phyloP scores from a whole-genome alignment of 2,113 vertebrate genomes.

The Leptocoma aspasia region DNA sequence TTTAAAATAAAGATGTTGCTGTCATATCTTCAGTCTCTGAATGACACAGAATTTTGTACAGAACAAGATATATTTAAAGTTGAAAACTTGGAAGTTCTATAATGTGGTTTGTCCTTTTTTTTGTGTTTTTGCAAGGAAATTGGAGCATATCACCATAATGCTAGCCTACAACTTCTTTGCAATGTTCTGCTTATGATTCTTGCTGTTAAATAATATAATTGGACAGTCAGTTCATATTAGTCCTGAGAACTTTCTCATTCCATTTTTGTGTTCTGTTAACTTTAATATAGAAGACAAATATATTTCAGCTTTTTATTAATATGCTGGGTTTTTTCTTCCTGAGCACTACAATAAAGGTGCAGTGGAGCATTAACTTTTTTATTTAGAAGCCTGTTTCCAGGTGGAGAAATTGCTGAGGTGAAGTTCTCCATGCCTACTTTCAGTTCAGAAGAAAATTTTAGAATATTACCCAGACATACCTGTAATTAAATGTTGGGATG shows the following conservation, averaged over 20 bases:
- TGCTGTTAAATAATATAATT: neutral
- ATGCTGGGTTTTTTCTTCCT: neutral
- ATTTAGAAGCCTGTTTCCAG: neutral
- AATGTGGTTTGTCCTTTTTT: neutral
- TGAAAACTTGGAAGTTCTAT: neutral
- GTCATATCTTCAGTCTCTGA: neutral
- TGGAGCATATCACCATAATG: neutral
- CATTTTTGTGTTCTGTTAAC: neutral
- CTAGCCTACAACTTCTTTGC: neutral
- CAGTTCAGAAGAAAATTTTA: neutral
- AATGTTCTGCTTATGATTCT: neutral
- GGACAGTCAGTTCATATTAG: neutral
- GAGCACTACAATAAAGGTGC: neutral
- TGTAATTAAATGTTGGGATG: neutral
- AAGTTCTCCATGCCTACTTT: neutral
- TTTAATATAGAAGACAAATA: neutral
- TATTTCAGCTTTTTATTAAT: neutral
- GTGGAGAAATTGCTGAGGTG: neutral
- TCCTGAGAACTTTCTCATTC: neutral
- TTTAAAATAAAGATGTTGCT: neutral
- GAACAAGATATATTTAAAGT: neutral
- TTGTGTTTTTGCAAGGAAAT: neutral
- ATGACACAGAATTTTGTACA: neutral
- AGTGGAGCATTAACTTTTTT: neutral
- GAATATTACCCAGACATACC: neutral